Base-by-base conservation (phyloP, 2,113 vertebrate species). In the Triplophysa siluroides region DNA sequence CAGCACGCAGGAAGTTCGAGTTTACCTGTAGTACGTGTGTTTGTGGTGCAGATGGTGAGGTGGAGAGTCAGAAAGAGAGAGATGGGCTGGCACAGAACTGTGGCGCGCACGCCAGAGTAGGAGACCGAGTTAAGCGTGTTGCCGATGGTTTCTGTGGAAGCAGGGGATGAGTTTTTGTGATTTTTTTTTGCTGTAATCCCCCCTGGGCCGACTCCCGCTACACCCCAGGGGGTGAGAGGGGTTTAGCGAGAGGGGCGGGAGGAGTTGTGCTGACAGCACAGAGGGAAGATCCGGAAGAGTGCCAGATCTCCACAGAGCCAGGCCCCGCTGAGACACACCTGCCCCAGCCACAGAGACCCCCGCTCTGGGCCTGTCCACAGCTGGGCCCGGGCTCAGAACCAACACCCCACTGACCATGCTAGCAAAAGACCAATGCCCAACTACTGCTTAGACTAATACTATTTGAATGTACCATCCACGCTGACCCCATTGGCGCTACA, bases 181-280 rank as follows among this genome's bases (percentile, higher is more conserved):
- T 86, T 89, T 81, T 73, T 29, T 83, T 84, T 83, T 82, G 84
- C 89, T 85, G 87, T 93, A 93, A 93, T 93, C 93, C 92, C 89
- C 66, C 70, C 88, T 87, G 88, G 90, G 90, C 91, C 70, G 88
- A 85, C 89, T 91, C 87, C 91, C 90, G 87, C 90, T 88, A 89
- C 90, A 88, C 87, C 87, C 87, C 87, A 82, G 89, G 91, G 90
- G 87, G 88, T 54, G 76, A 68, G 61, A 67, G 45, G 26, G 64
- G 65, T 80, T 66, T 41, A 50, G 69, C 33, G 56, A 43, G 63
- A 69, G 45, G 54, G 61, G 29, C 33, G 64, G 82, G 47, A 78
- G 78, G 19, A 41, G 65, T 70, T 74, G 63, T 80, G 83, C 81
- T 83, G 83, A 85, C 81, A 85, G 81, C 82, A 77, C 43, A 81